These are phyloP conservation scores for Keiferia lycopersicella DNA, from an alignment of 2,888 invertebrate species.

Conservation along the genomic window DNA sequence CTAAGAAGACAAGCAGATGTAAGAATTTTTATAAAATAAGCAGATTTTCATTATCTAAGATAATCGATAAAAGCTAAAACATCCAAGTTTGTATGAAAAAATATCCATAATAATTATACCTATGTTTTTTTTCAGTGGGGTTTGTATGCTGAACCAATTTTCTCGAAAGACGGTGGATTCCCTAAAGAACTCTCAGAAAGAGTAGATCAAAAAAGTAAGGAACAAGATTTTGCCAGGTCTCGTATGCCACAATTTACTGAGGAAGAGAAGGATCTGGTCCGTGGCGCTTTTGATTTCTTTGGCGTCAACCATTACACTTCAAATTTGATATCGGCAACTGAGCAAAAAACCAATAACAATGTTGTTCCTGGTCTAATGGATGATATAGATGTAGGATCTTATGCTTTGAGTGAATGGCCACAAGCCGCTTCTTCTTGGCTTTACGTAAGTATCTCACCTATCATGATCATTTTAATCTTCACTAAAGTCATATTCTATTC, in stretches of 20 bases:
- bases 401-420: slow-evolving; percentile 48
- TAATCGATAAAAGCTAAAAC: too few species aligned
- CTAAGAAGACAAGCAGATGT: slow-evolving; percentile 45
- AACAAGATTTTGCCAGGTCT: slow-evolving; percentile 49
- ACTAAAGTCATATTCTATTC: too few species aligned
- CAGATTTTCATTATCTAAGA: too few species aligned
- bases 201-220: slow-evolving; percentile 57
- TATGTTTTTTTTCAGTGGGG: slow-evolving; percentile 57
- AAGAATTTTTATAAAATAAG: slow-evolving; percentile 25
- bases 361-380: slow-evolving; percentile 47
- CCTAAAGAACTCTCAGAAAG: slow-evolving; percentile 64
- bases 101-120: neutral
- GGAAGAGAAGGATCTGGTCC: slow-evolving; percentile 48
- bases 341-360: slow-evolving; percentile 35
- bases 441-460: slow-evolving; percentile 42
- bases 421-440: slow-evolving; percentile 54
- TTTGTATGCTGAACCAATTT: slow-evolving; percentile 69
- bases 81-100: too few species aligned
- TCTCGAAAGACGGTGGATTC: slow-evolving; percentile 69
- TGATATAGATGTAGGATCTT: slow-evolving; percentile 46
- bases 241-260: slow-evolving; percentile 49
- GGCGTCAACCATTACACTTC: slow-evolving; percentile 31
- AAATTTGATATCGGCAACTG: slow-evolving; percentile 42
- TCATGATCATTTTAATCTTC: too few species aligned
- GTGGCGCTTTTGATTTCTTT: slow-evolving; percentile 57